Evolutionary conservation across 2,888 invertebrate genomes (phyloP).

Genomic region (Melanotus villosus): DNA sequence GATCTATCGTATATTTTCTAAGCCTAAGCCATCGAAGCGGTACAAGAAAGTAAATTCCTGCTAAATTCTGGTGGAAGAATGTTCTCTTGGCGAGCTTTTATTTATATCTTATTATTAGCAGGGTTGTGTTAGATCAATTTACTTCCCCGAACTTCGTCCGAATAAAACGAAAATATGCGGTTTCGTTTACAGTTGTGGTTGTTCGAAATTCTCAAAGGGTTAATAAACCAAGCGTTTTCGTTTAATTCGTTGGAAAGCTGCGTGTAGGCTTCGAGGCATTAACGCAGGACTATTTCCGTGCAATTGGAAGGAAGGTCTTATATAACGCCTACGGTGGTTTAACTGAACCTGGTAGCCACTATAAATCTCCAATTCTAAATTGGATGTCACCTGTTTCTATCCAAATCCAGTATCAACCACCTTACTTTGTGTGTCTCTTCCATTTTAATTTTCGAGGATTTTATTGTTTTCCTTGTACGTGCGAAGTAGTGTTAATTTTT

Average conservation of each 20-base stretch:
- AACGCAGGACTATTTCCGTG: conserved; percentile 11
- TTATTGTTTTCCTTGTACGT: background rate
- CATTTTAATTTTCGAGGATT: conserved; percentile 9
- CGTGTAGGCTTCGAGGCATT: conserved; percentile 11
- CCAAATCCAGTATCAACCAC: conserved; percentile 8
- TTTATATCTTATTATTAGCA: conserved; percentile 5
- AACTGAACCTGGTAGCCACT: conserved; percentile 15
- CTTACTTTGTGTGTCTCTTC: background rate
- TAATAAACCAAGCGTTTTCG: conserved; percentile 11
- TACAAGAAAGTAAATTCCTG: too few relatives aligned
- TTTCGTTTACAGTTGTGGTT: background rate
- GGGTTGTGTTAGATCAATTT: background rate
- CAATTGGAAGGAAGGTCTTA: conserved; percentile 10
- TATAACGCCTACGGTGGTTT: conserved; percentile 3
- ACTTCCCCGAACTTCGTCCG: background rate
- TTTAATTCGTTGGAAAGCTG: conserved; percentile 23
- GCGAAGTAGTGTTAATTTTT: too few relatives aligned
- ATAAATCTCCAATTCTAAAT: conserved; percentile 21
- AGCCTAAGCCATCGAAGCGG: too few relatives aligned
- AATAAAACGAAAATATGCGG: conserved; percentile 13
- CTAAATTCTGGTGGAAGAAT: too few relatives aligned
- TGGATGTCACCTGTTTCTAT: conserved; percentile 18
- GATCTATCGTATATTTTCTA: too few relatives aligned
- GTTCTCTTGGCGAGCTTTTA: too few relatives aligned
- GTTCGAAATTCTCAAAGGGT: conserved; percentile 15